Percentiles rank a stretch among this genome's conserved stretches.
These are phyloP conservation scores for Mus spicilegus DNA, from an alignment of 2,113 vertebrate species.

Conservation along the genomic window DNA sequence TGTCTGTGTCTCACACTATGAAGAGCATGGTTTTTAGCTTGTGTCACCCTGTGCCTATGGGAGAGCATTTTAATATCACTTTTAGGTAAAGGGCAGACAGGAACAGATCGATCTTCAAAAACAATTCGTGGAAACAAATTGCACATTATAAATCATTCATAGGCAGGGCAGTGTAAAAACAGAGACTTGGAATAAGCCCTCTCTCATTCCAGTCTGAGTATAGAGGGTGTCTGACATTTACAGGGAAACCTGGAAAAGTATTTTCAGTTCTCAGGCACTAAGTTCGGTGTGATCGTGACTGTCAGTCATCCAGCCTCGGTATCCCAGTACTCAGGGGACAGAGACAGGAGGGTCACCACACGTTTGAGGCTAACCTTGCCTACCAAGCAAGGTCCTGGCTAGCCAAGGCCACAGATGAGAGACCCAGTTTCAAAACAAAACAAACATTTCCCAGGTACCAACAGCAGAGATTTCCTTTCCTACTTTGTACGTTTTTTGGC, in stretches of 20 bases:
- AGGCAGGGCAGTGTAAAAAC: constrained; percentile 84
- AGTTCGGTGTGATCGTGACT: not conserved
- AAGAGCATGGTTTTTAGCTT: constrained; percentile 37
- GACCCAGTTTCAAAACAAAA: not conserved
- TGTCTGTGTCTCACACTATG: constrained; percentile 22
- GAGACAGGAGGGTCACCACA: not conserved
- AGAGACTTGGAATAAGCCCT: constrained; percentile 91
- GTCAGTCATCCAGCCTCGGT: not conserved
- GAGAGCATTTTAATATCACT: constrained; percentile 57
- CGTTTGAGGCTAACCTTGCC: not conserved
- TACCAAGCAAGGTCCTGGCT: not conserved
- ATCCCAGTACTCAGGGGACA: not conserved
- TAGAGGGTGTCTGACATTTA: constrained; percentile 89
- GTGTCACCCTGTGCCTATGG: constrained; percentile 34
- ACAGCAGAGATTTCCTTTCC: constrained; percentile 18
- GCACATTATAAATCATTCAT: constrained; percentile 59
- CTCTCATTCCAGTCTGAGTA: constrained; percentile 90
- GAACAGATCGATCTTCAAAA: constrained; percentile 62
- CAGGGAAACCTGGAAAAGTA: constrained; percentile 84
- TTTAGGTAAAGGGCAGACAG: constrained; percentile 43
- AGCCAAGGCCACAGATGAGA: not conserved
- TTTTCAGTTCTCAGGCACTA: constrained; percentile 79
- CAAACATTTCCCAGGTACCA: constrained; percentile 1
- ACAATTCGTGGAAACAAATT: constrained; percentile 51
- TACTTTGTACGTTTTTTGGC: constrained; percentile 2